Conservation (phyloP, 1,140 invertebrate genomes). For the Ylistrum balloti region DNA sequence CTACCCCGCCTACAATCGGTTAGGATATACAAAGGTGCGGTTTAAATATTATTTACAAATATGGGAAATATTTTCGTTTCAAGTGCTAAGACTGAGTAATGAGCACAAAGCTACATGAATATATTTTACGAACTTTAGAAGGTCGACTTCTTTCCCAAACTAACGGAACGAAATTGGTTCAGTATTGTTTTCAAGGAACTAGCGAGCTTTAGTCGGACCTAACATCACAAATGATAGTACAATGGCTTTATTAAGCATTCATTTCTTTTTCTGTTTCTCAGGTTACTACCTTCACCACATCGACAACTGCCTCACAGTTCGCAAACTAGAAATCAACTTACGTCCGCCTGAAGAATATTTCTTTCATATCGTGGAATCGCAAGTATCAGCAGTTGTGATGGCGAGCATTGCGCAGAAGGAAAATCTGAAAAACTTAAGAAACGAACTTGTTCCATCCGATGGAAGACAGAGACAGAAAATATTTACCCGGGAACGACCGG, state of each 20-base stretch:
- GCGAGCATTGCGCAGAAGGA: background rate
- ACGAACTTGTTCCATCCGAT: background rate
- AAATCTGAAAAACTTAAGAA: slow-evolving; percentile 24
- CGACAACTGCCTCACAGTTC: slow-evolving; percentile 36
- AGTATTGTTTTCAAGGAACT: no score
- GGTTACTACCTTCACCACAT: slow-evolving; percentile 55
- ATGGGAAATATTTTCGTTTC: background rate
- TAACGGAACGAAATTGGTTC: no score
- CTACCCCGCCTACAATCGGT: background rate
- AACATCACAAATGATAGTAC: no score
- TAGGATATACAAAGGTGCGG: background rate
- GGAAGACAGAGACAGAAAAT: background rate
- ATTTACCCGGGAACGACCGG: slow-evolving; percentile 22
- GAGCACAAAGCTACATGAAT: no score
- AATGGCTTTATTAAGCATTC: no score
- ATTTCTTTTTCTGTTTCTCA: background rate
- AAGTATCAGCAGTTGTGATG: slow-evolving; percentile 45
- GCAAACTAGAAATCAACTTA: slow-evolving; percentile 51
- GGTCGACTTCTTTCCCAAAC: no score
- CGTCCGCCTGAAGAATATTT: slow-evolving; percentile 54
- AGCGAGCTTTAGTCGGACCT: no score
- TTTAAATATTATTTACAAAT: slow-evolving; percentile 12
- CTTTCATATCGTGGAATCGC: slow-evolving; percentile 41
- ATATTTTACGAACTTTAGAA: no score
- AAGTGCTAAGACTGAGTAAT: no score